These are phyloP conservation scores for Cariama cristata DNA, from an alignment of 2,113 vertebrate genomes.

Conservation along the genomic window DNA sequence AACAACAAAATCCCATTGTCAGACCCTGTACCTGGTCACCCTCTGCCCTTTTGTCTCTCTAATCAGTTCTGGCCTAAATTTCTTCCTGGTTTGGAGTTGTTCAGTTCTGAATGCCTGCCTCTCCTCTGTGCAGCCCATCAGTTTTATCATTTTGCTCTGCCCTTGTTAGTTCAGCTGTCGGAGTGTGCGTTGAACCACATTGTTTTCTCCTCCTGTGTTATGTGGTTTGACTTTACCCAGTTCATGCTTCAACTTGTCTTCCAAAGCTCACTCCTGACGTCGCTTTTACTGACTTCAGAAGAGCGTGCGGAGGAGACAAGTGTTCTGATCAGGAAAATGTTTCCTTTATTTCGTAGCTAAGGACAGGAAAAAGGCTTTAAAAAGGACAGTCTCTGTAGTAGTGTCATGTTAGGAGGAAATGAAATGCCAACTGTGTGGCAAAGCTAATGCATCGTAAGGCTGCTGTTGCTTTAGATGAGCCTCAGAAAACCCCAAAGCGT, in stretches of 20 bases:
- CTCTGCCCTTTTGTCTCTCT: neutral
- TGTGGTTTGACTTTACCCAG: neutral
- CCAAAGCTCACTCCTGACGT: neutral
- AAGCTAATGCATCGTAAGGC: fast-evolving
- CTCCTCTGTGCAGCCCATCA: fast-evolving
- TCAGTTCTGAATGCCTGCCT: neutral
- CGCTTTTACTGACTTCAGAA: neutral
- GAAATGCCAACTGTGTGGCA: neutral
- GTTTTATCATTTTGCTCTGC: fast-evolving
- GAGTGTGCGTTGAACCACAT: fast-evolving
- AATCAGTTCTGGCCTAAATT: fast-evolving
- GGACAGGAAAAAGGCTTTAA: neutral
- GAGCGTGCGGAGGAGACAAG: fast-evolving
- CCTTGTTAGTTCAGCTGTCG: fast-evolving
- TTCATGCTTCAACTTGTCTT: neutral
- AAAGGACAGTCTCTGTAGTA: neutral
- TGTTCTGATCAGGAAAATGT: neutral
- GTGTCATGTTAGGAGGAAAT: fast-evolving
- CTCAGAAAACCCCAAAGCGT: fast-evolving
- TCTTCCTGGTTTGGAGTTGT: neutral
- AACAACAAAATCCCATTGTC: neutral
- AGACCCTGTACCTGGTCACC: too few relatives aligned
- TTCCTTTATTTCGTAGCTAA: neutral
- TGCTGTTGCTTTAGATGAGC: neutral
- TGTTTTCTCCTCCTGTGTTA: too few relatives aligned